Base-by-base conservation (phyloP, 2,888 invertebrate species). In the Spatulosminthurus flaviceps region DNA sequence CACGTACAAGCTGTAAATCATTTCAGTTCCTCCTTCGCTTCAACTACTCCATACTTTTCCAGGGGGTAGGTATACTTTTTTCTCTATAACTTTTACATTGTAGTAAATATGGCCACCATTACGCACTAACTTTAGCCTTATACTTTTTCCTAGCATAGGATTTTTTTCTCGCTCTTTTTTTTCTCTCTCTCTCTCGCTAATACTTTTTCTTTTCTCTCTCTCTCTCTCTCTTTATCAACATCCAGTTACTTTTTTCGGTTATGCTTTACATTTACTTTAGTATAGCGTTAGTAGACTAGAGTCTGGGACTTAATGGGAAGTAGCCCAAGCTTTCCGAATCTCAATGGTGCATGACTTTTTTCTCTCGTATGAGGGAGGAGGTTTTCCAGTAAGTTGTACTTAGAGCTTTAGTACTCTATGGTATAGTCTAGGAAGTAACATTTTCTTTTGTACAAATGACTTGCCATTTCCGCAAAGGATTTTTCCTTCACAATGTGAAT, bases 1-100 rank as follows among this genome's bases (percentile, higher is more conserved):
- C 83, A 82, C 83, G 83, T 83, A 83, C 83, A 80, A 81, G 77
- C 77, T 80, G 81, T 83, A 83, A 83, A 83, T 83, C 82, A 83
- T 83, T 81, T 79, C 77, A 80, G 81, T 79, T 81, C 82, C 81
- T 82, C 82, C 82, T 81, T 76, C 73, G 61, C 77, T 77, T 77
- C 69, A 77, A 77, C 77, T 70, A 66, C 75, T 76, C 75, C 73
- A 73, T 51, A 71, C 41, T 42, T 71, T 11, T 22, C n/a, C 41
- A n/a, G n/a, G n/a, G 29, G 13, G 28, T 43, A 22, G 11, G 13
- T 26, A 64, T 22, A n/a, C n/a, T n/a, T 4, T 24, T 22, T 16
- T 64, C 24, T 9, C 24, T 64, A 64, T 19, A 64, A 26, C 24
- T 22, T 64, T 11, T 64, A 21, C 24, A 24, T 24, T 64, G 64